phyloP scores from a whole-genome alignment of 1,140 invertebrate genomes.

The Drosophila sp. region DNA sequence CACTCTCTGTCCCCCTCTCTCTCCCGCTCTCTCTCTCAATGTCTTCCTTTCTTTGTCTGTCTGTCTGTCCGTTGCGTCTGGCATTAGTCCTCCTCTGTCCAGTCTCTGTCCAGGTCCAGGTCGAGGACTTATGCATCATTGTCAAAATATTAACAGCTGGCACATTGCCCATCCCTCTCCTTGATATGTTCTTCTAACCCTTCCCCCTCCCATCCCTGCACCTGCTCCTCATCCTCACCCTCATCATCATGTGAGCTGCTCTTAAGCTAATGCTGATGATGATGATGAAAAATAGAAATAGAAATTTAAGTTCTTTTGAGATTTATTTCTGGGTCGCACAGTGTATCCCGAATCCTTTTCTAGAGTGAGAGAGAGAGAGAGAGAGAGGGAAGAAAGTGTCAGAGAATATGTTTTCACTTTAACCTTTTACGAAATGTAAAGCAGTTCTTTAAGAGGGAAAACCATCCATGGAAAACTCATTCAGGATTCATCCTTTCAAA shows the following conservation, averaged over 20 bases:
- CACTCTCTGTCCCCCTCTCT: constrained; percentile 67
- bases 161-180: constrained; percentile 39
- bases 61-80: constrained; percentile 27
- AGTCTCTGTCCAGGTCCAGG: constrained; percentile 26
- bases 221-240: neutral
- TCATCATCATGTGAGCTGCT: constrained; percentile 50
- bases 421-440: constrained; percentile 4
- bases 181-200: constrained; percentile 21
- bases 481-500: constrained; percentile 2
- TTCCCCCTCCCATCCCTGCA: neutral
- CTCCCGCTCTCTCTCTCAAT: neutral
- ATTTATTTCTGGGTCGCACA: constrained; percentile 4
- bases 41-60: constrained; percentile 10
- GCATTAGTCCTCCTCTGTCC: constrained; percentile 21
- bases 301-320: constrained; percentile 14
- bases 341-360: constrained; percentile 1
- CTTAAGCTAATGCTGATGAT: constrained; percentile 61
- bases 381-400: neutral
- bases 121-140: constrained; percentile 75
- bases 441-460: neutral
- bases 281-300: constrained; percentile 73
- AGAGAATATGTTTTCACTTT: constrained; percentile 6
- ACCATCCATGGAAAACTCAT: neutral
- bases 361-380: neutral
- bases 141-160: constrained; percentile 81